Base-by-base conservation (phyloP, 2,888 invertebrate genomes). In the Lordiphosa andalusiaca region DNA sequence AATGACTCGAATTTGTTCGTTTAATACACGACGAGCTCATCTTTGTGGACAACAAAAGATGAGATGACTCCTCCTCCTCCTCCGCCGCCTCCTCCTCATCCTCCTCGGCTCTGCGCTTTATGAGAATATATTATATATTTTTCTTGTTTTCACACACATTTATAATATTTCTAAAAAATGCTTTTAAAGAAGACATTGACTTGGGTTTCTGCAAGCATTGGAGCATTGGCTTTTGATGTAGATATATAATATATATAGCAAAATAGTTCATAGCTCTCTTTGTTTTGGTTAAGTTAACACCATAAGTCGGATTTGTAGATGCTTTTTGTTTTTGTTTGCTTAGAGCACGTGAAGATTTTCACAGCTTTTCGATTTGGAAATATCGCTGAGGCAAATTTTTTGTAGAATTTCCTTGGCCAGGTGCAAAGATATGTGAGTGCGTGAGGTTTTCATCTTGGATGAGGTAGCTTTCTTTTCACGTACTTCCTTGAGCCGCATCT, bases 321-420 rank as follows among this genome's bases (percentile, higher is more conserved):
- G 33, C 37, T 16, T 16, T 16, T 16, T 16, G 16, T 16, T 1
- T 16, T 16, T 16, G 16, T 16, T 16, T 64, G 21, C 69, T 80
- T 92, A 95, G 73, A 95, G 91, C 69, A 95, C 95, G 88, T 96
- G 95, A 63, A 96, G 91, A 89, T 96, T 95, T 89, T 96, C 95
- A 90, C 96, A 96, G 62, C 95, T 95, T 88, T 95, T 95, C 9
- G 95, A 95, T 90, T 95, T 95, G 61, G 93, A 93, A 78, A 94
- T 94, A 89, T 96, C 95, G 86, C 94, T 95, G 88, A 95, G 92
- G 90, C 95, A 95, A 87, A 96, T 95, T 90, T 95, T 95, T 88
- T 95, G 95, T 13, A 96, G 91, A 52, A 96, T 92, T 87, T 95
- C 95, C 73, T 94, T 92, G 7, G 95, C 95, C 82, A 95, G 93